A percentile compares a stretch with the other conserved stretches of the same genome.
phyloP scores from a whole-genome alignment of 2,113 vertebrate species.

The Lonchura striata region DNA sequence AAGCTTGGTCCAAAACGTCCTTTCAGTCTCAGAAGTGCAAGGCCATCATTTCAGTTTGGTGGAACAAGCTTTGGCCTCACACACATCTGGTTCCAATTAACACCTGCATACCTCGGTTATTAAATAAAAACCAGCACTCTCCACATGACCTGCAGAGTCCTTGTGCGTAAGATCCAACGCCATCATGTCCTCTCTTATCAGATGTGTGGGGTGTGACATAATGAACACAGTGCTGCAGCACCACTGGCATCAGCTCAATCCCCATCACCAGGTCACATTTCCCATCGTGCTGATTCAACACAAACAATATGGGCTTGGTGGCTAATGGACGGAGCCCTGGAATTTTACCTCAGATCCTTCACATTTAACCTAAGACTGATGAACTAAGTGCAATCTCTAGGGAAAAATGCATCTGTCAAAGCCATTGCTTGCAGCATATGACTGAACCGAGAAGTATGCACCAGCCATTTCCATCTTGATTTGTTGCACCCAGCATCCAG shows the following conservation, averaged over 20 bases:
- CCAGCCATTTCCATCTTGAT: background rate
- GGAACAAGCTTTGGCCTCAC: background rate
- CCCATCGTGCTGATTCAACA: conserved; percentile 37
- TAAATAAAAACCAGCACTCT: conserved; percentile 69
- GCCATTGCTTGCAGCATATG: background rate
- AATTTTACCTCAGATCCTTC: conserved; percentile 50
- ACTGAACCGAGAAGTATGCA: background rate
- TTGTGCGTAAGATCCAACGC: conserved; percentile 56
- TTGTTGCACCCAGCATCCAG: background rate
- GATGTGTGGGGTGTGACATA: conserved; percentile 71
- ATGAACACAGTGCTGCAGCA: conserved; percentile 42
- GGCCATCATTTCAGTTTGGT: background rate
- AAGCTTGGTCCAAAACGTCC: conserved; percentile 15
- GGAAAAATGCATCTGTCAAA: conserved; percentile 60
- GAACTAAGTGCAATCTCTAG: conserved; percentile 18
- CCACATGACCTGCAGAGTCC: conserved; percentile 58
- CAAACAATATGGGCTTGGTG: background rate
- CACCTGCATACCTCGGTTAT: conserved; percentile 75
- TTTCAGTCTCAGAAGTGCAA: background rate
- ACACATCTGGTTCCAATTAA: conserved; percentile 75
- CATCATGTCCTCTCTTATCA: conserved; percentile 69
- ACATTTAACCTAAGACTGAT: conserved; percentile 49
- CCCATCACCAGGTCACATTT: conserved; percentile 61
- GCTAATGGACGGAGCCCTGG: conserved; percentile 40
- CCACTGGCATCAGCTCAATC: conserved; percentile 56